phyloP scores from a whole-genome alignment of 1,140 invertebrate species.

The Lasaia peninsularis region DNA sequence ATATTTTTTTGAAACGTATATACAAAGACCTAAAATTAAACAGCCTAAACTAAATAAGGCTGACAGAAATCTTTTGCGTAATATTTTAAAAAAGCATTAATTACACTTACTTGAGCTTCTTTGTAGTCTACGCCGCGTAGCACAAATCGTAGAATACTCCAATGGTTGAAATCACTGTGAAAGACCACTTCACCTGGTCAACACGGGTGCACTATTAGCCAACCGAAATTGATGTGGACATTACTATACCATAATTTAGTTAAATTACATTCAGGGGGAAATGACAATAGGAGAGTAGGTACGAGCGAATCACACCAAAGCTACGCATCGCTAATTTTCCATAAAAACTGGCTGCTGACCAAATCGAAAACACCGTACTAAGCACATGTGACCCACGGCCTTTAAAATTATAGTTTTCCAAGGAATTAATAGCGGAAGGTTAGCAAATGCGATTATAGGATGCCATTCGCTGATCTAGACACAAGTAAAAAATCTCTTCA shows the following conservation, averaged over 20 bases:
- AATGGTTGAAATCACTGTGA: constrained; percentile 31
- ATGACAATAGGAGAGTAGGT: constrained; percentile 67
- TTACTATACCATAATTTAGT: constrained; percentile 70
- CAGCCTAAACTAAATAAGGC: too few species aligned
- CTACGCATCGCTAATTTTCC: constrained; percentile 64
- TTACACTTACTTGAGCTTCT: constrained; percentile 53
- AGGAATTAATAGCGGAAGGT: not conserved
- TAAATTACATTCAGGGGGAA: constrained; percentile 72
- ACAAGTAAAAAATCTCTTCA: too few species aligned
- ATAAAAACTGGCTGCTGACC: constrained; percentile 52
- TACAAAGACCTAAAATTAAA: too few species aligned
- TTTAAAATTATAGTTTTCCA: not conserved
- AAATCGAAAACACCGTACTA: constrained; percentile 47
- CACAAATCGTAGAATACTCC: constrained; percentile 20
- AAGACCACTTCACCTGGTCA: constrained; percentile 35
- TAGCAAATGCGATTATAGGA: too few species aligned
- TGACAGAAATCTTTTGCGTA: too few species aligned
- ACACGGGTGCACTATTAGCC: constrained; percentile 51
- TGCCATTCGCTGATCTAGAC: too few species aligned
- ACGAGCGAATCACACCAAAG: constrained; percentile 71
- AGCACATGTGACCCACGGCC: constrained; percentile 22
- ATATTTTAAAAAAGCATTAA: too few species aligned
- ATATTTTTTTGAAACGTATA: too few species aligned
- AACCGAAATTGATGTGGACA: constrained; percentile 60
- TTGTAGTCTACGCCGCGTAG: constrained; percentile 40